Evolutionary conservation across 2,113 vertebrate species (phyloP), one percentile per base, ranked within the genome.

Genomic region (Alexandromys fortis): DNA sequence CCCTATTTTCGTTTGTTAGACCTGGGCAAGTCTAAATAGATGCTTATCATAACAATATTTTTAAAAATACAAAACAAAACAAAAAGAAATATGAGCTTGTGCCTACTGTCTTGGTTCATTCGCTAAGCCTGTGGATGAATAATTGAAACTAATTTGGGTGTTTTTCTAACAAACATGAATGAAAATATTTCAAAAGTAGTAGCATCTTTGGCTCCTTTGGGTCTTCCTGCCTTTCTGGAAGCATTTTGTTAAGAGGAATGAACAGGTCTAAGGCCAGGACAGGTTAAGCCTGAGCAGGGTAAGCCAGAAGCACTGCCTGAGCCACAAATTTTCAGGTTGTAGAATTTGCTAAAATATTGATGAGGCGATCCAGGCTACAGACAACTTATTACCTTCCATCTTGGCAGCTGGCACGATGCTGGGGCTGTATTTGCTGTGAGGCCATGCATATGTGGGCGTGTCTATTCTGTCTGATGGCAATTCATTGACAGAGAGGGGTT

Each of bases 1-100:
- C 1, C 86, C 30, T 81, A 19, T 13, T 95, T 93, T 95, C 83
- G 42, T 70, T 91, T 91, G 49, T 38, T 92, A 81, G 86, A 76
- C 42, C 47, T 93, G 42, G 72, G 65, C 35, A 92, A 81, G 8
- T n/a, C 28, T 68, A 42, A 30, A 52, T 55, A 14, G 14, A 68
- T 55, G 22, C 12, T 47, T 14, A 45, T n/a, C 81, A 70, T 3
- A 82, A 7, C 72, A 75, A 58, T 22, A 63, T 63, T 83, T 91
- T 12, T 55, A 68, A 68, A 33, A 16, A 6, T 68, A 52, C 30
- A 70, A 35, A 86, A 55, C 30, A 78, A 45, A 72, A n/a, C 68
- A 72, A 94, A 89, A 85, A 85, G 14, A 73, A 49, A 85, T 22
- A 30, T 30, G 42, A 88, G 63, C 77, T 63, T 42, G 67, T 89